These are phyloP conservation scores for Sphaerophoria rueppellii DNA, from an alignment of 2,888 invertebrate genomes.

Conservation along the genomic window DNA sequence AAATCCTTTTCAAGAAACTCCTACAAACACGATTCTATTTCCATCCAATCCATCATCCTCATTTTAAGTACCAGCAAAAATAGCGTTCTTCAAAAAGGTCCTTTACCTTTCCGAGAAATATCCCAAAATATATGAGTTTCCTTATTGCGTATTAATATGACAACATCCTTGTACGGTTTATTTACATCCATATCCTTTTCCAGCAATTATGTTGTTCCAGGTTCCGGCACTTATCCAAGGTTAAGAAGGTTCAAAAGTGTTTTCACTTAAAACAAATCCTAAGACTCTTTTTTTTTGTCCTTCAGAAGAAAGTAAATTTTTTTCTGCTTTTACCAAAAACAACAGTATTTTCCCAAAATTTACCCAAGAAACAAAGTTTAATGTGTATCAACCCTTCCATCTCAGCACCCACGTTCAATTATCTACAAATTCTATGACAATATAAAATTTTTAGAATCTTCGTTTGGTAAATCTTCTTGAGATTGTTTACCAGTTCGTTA, in stretches of 20 bases:
- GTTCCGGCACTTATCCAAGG: neutral
- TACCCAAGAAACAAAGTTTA: neutral
- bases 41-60: no score
- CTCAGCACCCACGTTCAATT: constrained; percentile 7
- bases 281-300: neutral
- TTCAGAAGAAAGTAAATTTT: neutral
- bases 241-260: neutral
- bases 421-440: neutral
- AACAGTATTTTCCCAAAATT: neutral
- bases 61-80: no score
- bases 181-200: neutral
- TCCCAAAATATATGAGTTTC: no score
- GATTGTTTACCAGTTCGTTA: constrained; percentile 44
- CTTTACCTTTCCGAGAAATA: no score
- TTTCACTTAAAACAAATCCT: neutral
- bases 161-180: neutral
- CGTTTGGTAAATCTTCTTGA: neutral
- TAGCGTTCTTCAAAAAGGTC: no score
- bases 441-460: constrained; percentile 18
- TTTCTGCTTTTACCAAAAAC: neutral
- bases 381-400: constrained; percentile 3
- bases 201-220: neutral
- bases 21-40: no score
- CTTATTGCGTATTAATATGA: neutral
- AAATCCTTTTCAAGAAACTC: no score